Evolutionary conservation across 2,113 vertebrate genomes (phyloP).

Genomic region (Callipepla squamata): DNA sequence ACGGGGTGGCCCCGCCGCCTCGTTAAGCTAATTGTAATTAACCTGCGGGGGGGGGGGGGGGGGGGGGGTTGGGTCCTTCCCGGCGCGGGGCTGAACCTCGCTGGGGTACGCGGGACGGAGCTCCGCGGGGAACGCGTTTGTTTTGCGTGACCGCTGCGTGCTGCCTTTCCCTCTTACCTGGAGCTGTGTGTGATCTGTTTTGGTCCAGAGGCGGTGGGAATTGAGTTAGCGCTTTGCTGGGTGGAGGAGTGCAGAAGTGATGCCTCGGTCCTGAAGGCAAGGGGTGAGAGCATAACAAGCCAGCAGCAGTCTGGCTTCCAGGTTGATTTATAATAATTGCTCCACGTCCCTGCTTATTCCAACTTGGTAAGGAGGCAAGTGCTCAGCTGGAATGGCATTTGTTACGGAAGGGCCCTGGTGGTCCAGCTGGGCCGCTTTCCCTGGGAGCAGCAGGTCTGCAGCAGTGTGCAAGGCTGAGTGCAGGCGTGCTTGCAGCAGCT

Average conservation of each 20-base stretch:
- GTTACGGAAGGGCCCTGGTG: not conserved
- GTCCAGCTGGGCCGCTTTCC: not conserved
- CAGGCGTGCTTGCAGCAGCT: not conserved
- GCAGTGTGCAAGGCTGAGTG: not conserved
- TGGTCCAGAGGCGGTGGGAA: not conserved
- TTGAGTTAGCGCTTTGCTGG: no score
- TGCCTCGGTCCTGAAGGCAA: not conserved
- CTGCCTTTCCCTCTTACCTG: not conserved
- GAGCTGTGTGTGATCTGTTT: not conserved
- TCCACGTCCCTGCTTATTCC: not conserved
- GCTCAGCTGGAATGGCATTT: not conserved
- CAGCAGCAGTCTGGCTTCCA: not conserved
- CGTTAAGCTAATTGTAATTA: no score
- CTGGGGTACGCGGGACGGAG: no score
- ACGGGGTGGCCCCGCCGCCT: no score
- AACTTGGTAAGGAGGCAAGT: not conserved
- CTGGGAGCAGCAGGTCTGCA: not conserved
- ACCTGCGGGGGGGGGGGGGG: no score
- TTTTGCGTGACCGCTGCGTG: not conserved
- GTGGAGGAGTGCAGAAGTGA: not conserved
- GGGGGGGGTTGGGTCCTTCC: no score
- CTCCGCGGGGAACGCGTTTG: rapidly evolving
- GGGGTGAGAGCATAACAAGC: not conserved
- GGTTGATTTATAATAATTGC: not conserved
- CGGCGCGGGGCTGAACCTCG: no score